A percentile compares a stretch with the other conserved stretches of the same genome.
Conservation (phyloP, 2,797 vertebrate species). For the Pipistrellus pygmaeus region DNA sequence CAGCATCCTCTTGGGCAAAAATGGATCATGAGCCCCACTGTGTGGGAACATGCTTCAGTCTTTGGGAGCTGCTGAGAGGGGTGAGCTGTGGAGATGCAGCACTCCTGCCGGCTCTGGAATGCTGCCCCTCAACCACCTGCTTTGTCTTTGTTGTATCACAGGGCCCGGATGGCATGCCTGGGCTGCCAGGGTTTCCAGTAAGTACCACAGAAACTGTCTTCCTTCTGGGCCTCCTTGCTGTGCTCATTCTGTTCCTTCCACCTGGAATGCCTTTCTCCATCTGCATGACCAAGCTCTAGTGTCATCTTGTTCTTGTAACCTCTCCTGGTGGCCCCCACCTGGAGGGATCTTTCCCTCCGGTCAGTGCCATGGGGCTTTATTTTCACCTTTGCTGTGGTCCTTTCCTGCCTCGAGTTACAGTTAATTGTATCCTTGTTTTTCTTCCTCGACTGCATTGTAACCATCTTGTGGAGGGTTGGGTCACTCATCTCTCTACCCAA, state of each 20-base stretch:
- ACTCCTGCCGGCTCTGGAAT: background rate
- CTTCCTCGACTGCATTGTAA: background rate
- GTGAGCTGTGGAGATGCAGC: background rate
- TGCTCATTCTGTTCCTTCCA: background rate
- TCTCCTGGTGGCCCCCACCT: background rate
- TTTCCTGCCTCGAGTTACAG: background rate
- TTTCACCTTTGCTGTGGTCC: background rate
- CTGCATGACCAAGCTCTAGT: background rate
- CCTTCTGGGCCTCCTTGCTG: background rate
- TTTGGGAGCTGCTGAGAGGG: background rate
- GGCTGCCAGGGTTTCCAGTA: slow-evolving; percentile 95
- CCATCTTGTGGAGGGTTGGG: background rate
- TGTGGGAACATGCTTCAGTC: background rate
- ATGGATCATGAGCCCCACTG: fast-evolving
- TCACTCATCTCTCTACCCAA: background rate
- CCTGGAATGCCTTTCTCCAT: background rate
- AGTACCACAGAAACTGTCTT: slow-evolving; percentile 80
- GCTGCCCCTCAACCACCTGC: background rate
- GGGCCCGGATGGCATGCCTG: slow-evolving; percentile 93
- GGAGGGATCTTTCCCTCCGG: background rate
- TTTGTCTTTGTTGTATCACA: slow-evolving; percentile 85
- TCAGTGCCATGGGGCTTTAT: background rate
- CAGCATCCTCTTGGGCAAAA: background rate
- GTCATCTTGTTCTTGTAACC: background rate
- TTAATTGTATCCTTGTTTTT: background rate